Evolutionary conservation across 92 coral and sea anemone species (phyloP), one percentile per base, ranked within the genome.

Genomic region (Epizoanthus illoricatus): DNA sequence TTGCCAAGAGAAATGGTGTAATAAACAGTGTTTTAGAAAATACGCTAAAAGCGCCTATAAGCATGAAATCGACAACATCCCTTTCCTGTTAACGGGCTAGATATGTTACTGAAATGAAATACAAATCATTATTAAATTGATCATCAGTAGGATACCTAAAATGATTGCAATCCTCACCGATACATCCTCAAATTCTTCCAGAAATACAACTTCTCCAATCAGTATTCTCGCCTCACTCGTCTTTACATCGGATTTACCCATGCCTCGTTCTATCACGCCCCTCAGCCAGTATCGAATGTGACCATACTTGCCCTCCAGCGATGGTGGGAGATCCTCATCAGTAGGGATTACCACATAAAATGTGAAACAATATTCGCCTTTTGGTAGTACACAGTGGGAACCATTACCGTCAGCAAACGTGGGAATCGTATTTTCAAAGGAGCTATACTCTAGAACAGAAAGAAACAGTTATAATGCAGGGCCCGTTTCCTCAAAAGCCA

Each of bases 241-340:
- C 88, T 90, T 90, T 13, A 92, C 11, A 15, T 87, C 83, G 18
- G 69, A 60, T 79, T 84, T 90, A 1, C 93, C 91, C 33, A 79
- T 71, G 9, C 85, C 88, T n/a, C 92, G 84, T 45, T 90, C 88
- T 62, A 92, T 85, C 16, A 81, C 87, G 9, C 91, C 97, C 21
- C 85, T 81, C 2, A 88, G 75, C 85, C 86, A 90, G 84, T 92
- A 92, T 24, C 97, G 83, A 23, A 92, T 90, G 74, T 87, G 86
- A 16, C 97, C 97, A 80, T 87, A 89, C 28, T 33, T 79, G 3
- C 81, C 93, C 49, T 92, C 91, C 13, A 84, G 88, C 20, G 97
- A 92, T n/a, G 97, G 90, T 2, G 97, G 97, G 33, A 90, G 93
- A 71, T 74, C 82, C 17, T 79, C 80, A 64, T 74, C 80, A 63